Conservation (phyloP, 2,113 vertebrate genomes). For the Prionailurus bengalensis region DNA sequence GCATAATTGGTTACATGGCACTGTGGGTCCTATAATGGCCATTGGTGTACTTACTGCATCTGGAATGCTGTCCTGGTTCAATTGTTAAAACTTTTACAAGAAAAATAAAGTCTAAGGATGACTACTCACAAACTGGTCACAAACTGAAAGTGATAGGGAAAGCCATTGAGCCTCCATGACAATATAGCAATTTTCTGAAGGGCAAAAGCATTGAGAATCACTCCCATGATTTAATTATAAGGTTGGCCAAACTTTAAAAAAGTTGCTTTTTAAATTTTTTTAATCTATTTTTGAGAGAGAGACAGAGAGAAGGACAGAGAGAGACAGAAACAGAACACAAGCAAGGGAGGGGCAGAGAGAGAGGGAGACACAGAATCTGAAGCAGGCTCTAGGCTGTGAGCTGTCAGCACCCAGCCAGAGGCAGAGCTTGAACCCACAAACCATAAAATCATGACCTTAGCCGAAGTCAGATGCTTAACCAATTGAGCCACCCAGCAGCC, state of each 20-base stretch:
- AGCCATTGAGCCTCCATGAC: neutral
- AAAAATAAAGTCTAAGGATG: neutral
- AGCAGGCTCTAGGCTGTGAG: too few relatives aligned
- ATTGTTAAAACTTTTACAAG: neutral
- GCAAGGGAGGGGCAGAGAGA: too few relatives aligned
- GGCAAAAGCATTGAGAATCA: neutral
- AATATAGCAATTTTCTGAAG: neutral
- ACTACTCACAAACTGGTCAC: neutral
- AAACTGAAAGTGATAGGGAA: neutral
- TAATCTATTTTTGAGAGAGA: too few relatives aligned
- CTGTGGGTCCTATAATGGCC: neutral
- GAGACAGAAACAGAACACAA: too few relatives aligned
- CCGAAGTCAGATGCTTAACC: too few relatives aligned
- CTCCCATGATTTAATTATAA: neutral
- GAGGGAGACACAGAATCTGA: too few relatives aligned
- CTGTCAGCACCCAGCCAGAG: too few relatives aligned
- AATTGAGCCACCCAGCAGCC: too few relatives aligned
- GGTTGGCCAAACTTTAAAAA: neutral
- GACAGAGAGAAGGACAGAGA: too few relatives aligned
- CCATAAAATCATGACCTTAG: too few relatives aligned
- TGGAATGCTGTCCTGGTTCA: neutral
- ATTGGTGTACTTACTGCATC: neutral
- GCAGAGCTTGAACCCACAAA: too few relatives aligned
- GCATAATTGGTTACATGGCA: neutral
- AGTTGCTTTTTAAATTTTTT: neutral